Conservation (phyloP, 2,888 invertebrate species). For the Ectropis crepuscularia region DNA sequence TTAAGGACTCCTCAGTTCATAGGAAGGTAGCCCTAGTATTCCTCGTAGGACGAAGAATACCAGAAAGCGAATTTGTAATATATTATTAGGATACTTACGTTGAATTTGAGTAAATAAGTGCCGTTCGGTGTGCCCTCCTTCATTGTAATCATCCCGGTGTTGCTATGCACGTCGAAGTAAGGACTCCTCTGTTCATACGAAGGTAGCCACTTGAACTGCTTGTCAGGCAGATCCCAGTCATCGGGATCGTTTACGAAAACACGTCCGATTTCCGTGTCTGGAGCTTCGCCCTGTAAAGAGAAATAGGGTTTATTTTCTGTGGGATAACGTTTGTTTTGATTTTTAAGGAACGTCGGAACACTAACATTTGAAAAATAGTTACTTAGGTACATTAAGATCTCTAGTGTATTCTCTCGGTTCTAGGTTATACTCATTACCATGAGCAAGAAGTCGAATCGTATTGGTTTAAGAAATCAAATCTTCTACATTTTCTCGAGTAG, state of each 20-base stretch:
- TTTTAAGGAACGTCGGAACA: too few species aligned
- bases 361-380: too few species aligned
- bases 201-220: slow-evolving; percentile 91
- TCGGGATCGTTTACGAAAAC: slow-evolving; percentile 97
- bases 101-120: slow-evolving; percentile 90
- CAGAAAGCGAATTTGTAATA: too few species aligned
- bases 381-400: too few species aligned
- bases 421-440: too few species aligned
- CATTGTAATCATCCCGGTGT: slow-evolving; percentile 96
- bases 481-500: too few species aligned
- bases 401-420: too few species aligned
- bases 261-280: slow-evolving; percentile 93
- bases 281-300: slow-evolving; percentile 87
- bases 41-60: too few species aligned
- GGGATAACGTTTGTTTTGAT: too few species aligned
- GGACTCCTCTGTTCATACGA: slow-evolving; percentile 81
- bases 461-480: too few species aligned
- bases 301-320: slow-evolving; percentile 9
- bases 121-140: slow-evolving; percentile 89
- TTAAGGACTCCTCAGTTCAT: slow-evolving; percentile 82
- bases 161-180: slow-evolving; percentile 89
- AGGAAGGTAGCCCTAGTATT: slow-evolving; percentile 83
- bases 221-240: slow-evolving; percentile 98
- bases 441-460: too few species aligned
- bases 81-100: slow-evolving; percentile 72